Evolutionary conservation across 2,888 invertebrate genomes (phyloP).

Genomic region (Heliconius erato): DNA sequence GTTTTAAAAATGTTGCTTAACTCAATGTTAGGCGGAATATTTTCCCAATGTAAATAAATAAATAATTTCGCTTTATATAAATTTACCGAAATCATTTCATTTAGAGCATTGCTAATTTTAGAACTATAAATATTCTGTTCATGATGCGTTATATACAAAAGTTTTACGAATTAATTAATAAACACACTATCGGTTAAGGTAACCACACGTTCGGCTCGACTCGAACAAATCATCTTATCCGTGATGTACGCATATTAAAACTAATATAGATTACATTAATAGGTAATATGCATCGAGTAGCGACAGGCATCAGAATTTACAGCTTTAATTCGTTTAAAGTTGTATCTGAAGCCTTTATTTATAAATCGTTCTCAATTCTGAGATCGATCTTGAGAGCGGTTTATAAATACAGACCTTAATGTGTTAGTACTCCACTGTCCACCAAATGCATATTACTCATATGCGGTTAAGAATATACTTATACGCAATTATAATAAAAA

Average conservation of each 20-base stretch:
- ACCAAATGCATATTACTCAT: conserved; percentile 12
- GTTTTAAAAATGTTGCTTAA: conserved; percentile 66
- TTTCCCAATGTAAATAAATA: conserved; percentile 41
- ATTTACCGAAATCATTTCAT: conserved; percentile 24
- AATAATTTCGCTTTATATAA: conserved; percentile 29
- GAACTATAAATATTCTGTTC: conserved; percentile 29
- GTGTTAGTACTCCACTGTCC: not conserved
- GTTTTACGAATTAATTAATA: conserved; percentile 38
- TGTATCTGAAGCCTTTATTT: not conserved
- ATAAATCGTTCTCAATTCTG: no score
- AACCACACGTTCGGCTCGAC: conserved; percentile 71
- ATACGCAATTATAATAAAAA: conserved; percentile 33
- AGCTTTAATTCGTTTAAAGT: not conserved
- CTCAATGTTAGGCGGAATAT: conserved; percentile 72
- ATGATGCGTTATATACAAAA: conserved; percentile 44
- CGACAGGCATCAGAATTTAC: not conserved
- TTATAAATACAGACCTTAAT: not conserved
- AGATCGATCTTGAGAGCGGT: no score
- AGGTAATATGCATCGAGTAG: not conserved
- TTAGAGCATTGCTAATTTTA: conserved; percentile 15
- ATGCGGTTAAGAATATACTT: not conserved
- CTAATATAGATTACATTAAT: conserved; percentile 66
- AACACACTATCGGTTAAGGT: conserved; percentile 63
- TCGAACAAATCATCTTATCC: conserved; percentile 61
- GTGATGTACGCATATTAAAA: conserved; percentile 70